These are phyloP conservation scores for Lasioglossum baleicum DNA, from an alignment of 1,140 invertebrate species.

Conservation along the genomic window DNA sequence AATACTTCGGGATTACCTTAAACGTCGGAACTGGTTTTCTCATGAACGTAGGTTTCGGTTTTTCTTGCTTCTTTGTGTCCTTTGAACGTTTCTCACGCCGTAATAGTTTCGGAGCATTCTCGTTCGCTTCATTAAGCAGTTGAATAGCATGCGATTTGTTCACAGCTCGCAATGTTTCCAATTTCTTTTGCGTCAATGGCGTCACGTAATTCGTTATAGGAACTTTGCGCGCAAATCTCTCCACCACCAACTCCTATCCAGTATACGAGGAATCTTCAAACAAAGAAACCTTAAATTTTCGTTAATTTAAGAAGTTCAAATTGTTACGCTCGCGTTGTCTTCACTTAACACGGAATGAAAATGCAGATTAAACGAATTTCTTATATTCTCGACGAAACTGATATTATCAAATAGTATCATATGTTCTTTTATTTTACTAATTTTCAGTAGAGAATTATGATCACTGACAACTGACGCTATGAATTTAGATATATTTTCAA, in stretches of 20 bases:
- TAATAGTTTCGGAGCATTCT: conserved; percentile 6
- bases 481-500: too few species aligned
- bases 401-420: too few species aligned
- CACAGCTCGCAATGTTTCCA: neutral
- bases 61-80: neutral
- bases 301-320: neutral
- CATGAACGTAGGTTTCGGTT: neutral
- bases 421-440: too few species aligned
- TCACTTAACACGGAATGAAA: neutral
- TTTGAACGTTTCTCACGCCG: neutral
- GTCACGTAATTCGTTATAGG: conserved; percentile 25
- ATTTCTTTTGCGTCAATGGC: conserved; percentile 16
- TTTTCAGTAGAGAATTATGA: too few species aligned
- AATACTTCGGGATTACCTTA: conserved; percentile 12
- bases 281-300: conserved; percentile 15
- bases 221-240: conserved; percentile 3
- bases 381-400: too few species aligned
- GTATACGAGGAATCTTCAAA: conserved; percentile 25
- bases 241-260: conserved; percentile 18
- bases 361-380: neutral
- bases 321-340: too few species aligned
- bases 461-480: too few species aligned
- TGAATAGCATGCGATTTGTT: conserved; percentile 23
- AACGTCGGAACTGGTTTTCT: conserved; percentile 16
- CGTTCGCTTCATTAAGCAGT: conserved; percentile 16